A percentile compares a stretch with the other conserved stretches of the same genome.
These are phyloP conservation scores for Brevimyrus niger DNA, from an alignment of 2,113 vertebrate genomes.

Conservation along the genomic window DNA sequence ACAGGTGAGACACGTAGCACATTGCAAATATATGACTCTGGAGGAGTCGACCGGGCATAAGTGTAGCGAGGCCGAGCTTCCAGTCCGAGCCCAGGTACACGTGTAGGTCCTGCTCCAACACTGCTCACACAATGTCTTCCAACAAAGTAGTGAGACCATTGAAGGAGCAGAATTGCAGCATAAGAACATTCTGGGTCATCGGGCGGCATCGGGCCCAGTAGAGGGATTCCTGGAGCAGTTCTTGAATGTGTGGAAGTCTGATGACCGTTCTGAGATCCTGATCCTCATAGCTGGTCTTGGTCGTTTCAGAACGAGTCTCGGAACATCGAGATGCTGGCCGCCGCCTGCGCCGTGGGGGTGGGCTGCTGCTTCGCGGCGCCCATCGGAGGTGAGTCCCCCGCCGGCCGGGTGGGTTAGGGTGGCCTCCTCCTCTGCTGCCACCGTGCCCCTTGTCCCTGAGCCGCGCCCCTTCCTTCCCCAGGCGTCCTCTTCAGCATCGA, in stretches of 20 bases:
- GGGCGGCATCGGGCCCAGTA: background rate
- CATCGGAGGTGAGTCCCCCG: slow-evolving; percentile 75
- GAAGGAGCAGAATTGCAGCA: background rate
- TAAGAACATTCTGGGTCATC: background rate
- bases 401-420: too few species aligned
- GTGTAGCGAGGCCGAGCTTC: background rate
- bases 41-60: too few species aligned
- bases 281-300: background rate
- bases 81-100: background rate
- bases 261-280: background rate
- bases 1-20: too few species aligned
- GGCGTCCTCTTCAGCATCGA: slow-evolving; percentile 97
- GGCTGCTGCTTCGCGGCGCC: slow-evolving; percentile 91
- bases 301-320: slow-evolving; percentile 78
- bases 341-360: slow-evolving; percentile 84
- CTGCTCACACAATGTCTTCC: background rate
- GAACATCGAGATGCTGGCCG: slow-evolving; percentile 89
- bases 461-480: slow-evolving; percentile 31
- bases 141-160: background rate
- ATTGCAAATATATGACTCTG: too few species aligned
- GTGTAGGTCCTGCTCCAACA: background rate
- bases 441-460: background rate
- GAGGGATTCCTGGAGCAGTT: background rate
- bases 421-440: background rate
- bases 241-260: background rate